Percentiles rank a stretch among this genome's conserved stretches.
These are phyloP conservation scores for Peromyscus californicus DNA, from an alignment of 2,113 vertebrate species.

Conservation along the genomic window DNA sequence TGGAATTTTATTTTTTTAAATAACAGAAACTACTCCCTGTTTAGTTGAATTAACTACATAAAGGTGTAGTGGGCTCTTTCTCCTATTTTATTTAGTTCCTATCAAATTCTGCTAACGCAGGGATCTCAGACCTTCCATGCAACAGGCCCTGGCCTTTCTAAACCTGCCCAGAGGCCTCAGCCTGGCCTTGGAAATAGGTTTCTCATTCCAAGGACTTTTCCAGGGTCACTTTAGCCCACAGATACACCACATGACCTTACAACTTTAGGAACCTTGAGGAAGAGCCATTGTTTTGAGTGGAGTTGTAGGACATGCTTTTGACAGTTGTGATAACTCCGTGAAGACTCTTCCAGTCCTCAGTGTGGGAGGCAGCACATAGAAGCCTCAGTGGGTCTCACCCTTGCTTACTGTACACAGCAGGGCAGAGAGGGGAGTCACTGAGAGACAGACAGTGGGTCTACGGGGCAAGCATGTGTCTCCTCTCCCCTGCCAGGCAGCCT, in stretches of 20 bases:
- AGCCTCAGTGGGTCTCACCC: neutral
- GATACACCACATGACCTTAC: neutral
- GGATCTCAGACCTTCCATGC: neutral
- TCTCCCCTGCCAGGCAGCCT: neutral
- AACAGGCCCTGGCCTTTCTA: neutral
- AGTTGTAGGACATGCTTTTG: neutral
- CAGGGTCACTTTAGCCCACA: neutral
- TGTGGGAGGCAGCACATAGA: neutral
- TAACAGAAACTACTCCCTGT: slow-evolving; percentile 12
- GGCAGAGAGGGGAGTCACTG: neutral
- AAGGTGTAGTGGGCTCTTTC: neutral
- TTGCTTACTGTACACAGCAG: neutral
- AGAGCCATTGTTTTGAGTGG: neutral
- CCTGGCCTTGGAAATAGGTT: neutral
- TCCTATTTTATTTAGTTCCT: neutral
- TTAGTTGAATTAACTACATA: neutral
- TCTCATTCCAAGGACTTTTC: neutral
- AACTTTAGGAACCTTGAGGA: neutral
- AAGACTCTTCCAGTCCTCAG: neutral
- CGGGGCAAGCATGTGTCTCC: neutral
- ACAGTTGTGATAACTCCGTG: neutral
- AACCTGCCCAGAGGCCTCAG: neutral
- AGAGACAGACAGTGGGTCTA: neutral
- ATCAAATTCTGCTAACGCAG: neutral
- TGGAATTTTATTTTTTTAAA: neutral